A percentile compares a stretch with the other conserved stretches of the same genome.
Evolutionary conservation across 1,140 invertebrate genomes (phyloP).

Genomic region (Drosophila parvula): DNA sequence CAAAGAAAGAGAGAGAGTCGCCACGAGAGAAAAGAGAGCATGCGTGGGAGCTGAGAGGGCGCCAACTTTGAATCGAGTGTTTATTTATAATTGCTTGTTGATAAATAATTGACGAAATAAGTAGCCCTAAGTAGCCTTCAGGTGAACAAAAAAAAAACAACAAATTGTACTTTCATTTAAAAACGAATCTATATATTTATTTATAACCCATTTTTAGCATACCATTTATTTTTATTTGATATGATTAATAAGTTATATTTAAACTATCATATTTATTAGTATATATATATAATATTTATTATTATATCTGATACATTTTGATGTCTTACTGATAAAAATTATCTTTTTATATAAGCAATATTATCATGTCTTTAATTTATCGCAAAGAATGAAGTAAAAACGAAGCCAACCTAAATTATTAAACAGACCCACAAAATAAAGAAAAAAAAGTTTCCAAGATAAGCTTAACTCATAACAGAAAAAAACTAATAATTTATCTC

Average conservation of each 20-base stretch:
- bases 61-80: constrained; percentile 48
- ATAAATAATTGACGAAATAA: constrained; percentile 7
- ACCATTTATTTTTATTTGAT: not conserved
- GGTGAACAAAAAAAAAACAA: not conserved
- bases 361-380: too few species aligned
- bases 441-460: not conserved
- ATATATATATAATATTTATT: too few species aligned
- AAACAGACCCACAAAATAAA: not conserved
- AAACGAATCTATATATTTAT: not conserved
- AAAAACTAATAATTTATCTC: not conserved
- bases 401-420: not conserved
- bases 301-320: too few species aligned
- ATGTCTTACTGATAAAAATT: too few species aligned
- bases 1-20: constrained; percentile 4
- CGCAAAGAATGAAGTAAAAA: not conserved
- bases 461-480: not conserved
- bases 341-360: too few species aligned
- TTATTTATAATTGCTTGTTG: constrained; percentile 9
- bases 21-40: constrained; percentile 1
- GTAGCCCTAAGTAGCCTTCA: constrained; percentile 9
- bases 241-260: too few species aligned
- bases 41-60: constrained; percentile 25
- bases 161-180: not conserved
- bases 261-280: not conserved
- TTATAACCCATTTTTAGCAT: not conserved